Evolutionary conservation across 2,888 invertebrate genomes (phyloP), one percentile per base, ranked within the genome.

Genomic region (Petrophora chlorosata): DNA sequence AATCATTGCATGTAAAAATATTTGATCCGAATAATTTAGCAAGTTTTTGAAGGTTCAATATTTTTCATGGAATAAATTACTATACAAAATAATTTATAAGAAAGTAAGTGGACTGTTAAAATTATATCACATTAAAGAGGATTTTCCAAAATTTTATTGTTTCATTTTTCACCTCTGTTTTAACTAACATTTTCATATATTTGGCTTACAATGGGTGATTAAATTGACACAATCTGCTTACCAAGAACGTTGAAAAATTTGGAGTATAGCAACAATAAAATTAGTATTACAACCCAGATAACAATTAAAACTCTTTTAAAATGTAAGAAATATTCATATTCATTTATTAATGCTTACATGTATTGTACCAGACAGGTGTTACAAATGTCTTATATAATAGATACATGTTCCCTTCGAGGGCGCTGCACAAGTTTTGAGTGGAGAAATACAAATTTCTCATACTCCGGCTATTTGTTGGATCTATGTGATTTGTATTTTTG

Each of bases 151-250:
- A 64, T 28, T 56, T 39, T 22, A 35, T 74, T 54, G 79, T 87
- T 85, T 87, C 67, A 83, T 86, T 85, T 80, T 23, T 57, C 53
- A 66, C 52, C 50, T 28, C 55, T 39, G 16, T 54, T 48, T 35
- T 44, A 52, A 65, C 65, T 69, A 70, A 72, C 65, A 55, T 45
- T 26, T 48, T 42, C 33, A 58, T 5, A 3, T 14, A 17, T 12
- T 59, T 74, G 73, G 71, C 46, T 53, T 26, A 9, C 29, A 34
- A 50, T 50, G 49, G 49, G 83, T 85, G 84, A 85, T 85, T 85
- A 69, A 86, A 84, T 82, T 85, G 73, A 80, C 74, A 76, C 86
- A 87, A 74, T 87, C 87, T 87, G 79, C 87, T 87, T 86, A 85
- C 85, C 72, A 65, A 65, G 44, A 56, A 53, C 44, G 56, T 56